phyloP scores from a whole-genome alignment of 2,888 invertebrate genomes.

The Melitaea athalia region DNA sequence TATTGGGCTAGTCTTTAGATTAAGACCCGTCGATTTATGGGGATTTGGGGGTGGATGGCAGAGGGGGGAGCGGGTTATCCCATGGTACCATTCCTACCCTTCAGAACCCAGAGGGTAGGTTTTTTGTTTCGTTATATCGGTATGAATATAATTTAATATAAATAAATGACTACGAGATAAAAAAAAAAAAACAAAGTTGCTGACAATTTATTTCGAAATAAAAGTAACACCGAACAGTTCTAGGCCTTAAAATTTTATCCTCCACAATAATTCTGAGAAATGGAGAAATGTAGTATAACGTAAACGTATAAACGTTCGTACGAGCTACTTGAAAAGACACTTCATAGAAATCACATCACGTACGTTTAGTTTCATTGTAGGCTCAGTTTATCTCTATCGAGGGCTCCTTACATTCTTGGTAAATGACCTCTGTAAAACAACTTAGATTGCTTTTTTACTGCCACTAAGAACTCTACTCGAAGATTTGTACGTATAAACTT shows the following conservation, averaged over 20 bases:
- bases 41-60: too few species aligned
- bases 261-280: constrained; percentile 13
- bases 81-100: too few species aligned
- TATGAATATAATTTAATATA: too few species aligned
- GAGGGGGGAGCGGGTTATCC: too few species aligned
- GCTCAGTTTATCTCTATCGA: constrained; percentile 38
- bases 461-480: constrained; percentile 22
- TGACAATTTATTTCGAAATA: not conserved
- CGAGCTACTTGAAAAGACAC: constrained; percentile 21
- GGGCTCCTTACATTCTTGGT: constrained; percentile 31
- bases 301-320: constrained; percentile 3
- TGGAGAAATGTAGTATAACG: constrained; percentile 3
- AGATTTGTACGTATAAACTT: constrained; percentile 16
- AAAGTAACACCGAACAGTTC: not conserved
- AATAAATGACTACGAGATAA: too few species aligned
- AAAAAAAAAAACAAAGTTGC: too few species aligned
- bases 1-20: too few species aligned
- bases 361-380: constrained; percentile 36
- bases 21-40: too few species aligned
- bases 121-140: too few species aligned
- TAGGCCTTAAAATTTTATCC: constrained; percentile 17
- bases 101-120: too few species aligned
- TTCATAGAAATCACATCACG: constrained; percentile 38
- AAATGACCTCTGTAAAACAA: constrained; percentile 38
- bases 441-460: constrained; percentile 39